Evolutionary conservation across 2,113 vertebrate genomes (phyloP), one percentile per base, ranked within the genome.

Genomic region (Galeopterus variegatus): DNA sequence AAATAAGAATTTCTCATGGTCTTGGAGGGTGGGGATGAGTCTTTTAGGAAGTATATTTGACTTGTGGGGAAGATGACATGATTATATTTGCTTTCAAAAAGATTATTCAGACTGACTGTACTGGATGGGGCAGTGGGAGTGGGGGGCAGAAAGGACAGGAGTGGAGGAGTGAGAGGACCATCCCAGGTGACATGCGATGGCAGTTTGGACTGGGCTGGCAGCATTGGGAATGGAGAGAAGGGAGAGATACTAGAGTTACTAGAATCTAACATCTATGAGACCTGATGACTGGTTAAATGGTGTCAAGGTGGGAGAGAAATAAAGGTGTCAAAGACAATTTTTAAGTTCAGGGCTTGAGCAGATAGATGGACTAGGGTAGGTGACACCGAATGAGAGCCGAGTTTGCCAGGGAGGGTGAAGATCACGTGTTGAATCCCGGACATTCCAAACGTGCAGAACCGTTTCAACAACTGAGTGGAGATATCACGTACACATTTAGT

Each of bases 21-120:
- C 33, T 89, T 93, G 8, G 31, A 77, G 11, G 33, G 28, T 84
- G 18, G 24, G 62, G 24, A 65, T 82, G 28, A 26, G 6, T 84
- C 64, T 86, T 58, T 86, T 36, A 75, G 36, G 70, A 81, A 89
- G 18, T 92, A 81, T 54, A 79, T 52, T 83, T 93, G 50, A 69
- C n/a, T 93, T 48, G 5, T 50, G 41, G 73, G 41, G 76, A 28
- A 41, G 70, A n/a, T 82, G 60, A 33, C 13, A 65, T 60, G 45
- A 50, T 81, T 90, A 31, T 64, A 70, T 86, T 70, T 81, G 11
- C 52, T 82, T 56, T 86, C 79, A 23, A 89, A 48, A 75, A 81
- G 23, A 52, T 84, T 83, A 48, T 88, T 84, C 56, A 92, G 45
- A 72, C 69, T 70, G 67, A n/a, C 14, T 36, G 1, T 56, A 62